Evolutionary conservation across 1,140 invertebrate species (phyloP).

Genomic region (Drosophila kepulauana): DNA sequence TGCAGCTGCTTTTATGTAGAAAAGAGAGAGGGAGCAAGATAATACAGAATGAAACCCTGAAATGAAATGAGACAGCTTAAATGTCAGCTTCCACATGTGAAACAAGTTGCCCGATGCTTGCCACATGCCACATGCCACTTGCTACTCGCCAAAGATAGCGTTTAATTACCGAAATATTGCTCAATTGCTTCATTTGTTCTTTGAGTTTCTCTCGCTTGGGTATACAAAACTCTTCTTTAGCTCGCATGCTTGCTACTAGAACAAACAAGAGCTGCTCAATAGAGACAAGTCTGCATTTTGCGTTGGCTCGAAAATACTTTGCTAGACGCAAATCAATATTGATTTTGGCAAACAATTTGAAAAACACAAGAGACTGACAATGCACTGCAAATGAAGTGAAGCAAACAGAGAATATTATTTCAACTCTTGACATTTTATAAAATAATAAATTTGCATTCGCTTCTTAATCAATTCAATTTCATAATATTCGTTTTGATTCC

Average conservation of each 20-base stretch:
- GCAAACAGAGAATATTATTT: too few species aligned
- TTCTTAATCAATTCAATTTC: too few species aligned
- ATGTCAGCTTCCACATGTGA: slow-evolving; percentile 2
- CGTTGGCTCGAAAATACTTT: neutral
- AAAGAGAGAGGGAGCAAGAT: slow-evolving; percentile 30
- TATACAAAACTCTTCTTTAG: neutral
- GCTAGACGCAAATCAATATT: neutral
- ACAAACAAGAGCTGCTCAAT: neutral
- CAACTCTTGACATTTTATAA: too few species aligned
- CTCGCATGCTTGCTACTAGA: neutral
- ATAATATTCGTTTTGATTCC: too few species aligned
- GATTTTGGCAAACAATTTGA: too few species aligned
- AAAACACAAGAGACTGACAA: too few species aligned
- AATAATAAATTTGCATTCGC: too few species aligned
- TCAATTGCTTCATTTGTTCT: slow-evolving; percentile 8
- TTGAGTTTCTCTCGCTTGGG: neutral
- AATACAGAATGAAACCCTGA: slow-evolving; percentile 6
- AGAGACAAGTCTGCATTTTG: neutral
- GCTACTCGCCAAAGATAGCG: neutral
- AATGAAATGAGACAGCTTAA: slow-evolving; percentile 28
- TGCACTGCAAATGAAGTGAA: too few species aligned
- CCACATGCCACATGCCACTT: neutral
- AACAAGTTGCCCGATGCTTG: neutral
- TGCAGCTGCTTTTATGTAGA: slow-evolving; percentile 45
- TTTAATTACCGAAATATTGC: slow-evolving; percentile 2